Conservation (phyloP, 2,797 vertebrate species). For the Pristis pectinata region DNA sequence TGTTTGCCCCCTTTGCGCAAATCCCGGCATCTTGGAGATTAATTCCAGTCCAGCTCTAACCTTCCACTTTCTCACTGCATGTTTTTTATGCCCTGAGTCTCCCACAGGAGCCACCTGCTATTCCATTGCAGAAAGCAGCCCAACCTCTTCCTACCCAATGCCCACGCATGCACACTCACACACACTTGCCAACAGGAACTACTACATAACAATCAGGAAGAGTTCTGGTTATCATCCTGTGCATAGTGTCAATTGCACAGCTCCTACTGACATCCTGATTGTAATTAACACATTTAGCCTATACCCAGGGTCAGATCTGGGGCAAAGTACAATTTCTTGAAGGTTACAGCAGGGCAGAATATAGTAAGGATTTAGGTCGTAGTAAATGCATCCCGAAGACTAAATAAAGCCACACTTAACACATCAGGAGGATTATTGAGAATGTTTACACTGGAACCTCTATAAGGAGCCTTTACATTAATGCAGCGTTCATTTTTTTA, state of each 20-base stretch:
- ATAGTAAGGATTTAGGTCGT: not conserved
- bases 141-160: not conserved
- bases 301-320: not conserved
- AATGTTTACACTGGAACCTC: not conserved
- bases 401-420: not conserved
- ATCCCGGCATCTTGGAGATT: not conserved
- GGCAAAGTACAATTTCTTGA: not conserved
- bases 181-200: not conserved
- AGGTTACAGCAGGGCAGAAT: not conserved
- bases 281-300: not conserved
- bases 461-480: not conserved
- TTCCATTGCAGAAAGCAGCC: not conserved
- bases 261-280: not conserved
- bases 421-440: not conserved
- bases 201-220: not conserved
- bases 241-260: not conserved
- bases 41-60: not conserved
- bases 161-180: no score
- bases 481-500: not conserved
- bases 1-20: no score
- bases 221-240: not conserved
- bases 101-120: not conserved
- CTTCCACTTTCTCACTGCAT: not conserved
- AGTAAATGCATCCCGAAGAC: not conserved
- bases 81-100: not conserved